Percentiles rank a stretch among this genome's conserved stretches.
Evolutionary conservation across 1,140 invertebrate genomes (phyloP).

Genomic region (Andricus grossulariae): DNA sequence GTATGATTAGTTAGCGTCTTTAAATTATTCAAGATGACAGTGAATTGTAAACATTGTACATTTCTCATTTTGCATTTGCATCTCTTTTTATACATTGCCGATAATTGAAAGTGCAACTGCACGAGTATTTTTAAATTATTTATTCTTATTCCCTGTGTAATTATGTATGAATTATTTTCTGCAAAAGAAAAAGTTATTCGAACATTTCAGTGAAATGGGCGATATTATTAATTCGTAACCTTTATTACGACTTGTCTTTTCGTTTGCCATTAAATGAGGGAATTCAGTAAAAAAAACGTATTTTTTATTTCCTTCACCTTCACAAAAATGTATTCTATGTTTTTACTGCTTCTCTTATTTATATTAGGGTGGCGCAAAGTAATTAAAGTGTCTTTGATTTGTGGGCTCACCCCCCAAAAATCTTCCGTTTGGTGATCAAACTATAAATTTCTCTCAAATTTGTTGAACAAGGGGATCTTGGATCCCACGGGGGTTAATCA

Average conservation of each 20-base stretch:
- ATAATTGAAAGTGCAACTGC: background rate
- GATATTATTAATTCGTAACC: constrained; percentile 18
- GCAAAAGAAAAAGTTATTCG: constrained; percentile 27
- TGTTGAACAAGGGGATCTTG: too few species aligned
- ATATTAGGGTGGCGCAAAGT: too few species aligned
- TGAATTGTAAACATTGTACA: constrained; percentile 38
- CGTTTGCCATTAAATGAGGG: constrained; percentile 17
- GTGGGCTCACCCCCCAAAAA: too few species aligned
- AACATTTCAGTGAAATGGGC: constrained; percentile 42
- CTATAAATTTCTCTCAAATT: too few species aligned
- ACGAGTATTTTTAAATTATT: constrained; percentile 34
- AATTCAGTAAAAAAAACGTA: background rate
- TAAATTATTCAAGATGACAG: constrained; percentile 31
- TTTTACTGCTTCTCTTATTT: background rate
- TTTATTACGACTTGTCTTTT: constrained; percentile 19
- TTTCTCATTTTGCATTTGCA: constrained; percentile 37
- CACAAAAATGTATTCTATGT: background rate
- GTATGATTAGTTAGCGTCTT: constrained; percentile 34
- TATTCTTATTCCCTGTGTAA: constrained; percentile 40
- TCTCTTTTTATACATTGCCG: constrained; percentile 54
- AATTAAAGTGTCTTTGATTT: too few species aligned
- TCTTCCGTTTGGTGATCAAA: too few species aligned
- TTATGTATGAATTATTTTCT: constrained; percentile 33
- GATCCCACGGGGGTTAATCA: too few species aligned
- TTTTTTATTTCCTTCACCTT: background rate